Conservation (phyloP, 1,140 invertebrate genomes). For the Brachionus rubens region DNA sequence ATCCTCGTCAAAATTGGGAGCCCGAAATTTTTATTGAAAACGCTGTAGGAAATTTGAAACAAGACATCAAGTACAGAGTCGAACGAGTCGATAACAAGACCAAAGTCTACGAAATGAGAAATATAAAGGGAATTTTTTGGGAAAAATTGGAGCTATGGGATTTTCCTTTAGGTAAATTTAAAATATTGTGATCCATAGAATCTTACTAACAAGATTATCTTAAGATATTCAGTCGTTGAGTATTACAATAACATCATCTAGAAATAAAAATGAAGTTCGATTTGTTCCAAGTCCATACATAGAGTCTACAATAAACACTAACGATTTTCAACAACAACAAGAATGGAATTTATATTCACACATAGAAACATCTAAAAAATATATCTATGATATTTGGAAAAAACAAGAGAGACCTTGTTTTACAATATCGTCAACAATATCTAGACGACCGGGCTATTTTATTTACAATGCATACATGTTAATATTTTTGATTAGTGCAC, state of each 20-base stretch:
- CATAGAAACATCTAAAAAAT: slow-evolving; percentile 44
- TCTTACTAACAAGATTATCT: no score
- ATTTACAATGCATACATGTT: slow-evolving; percentile 45
- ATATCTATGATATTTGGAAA: slow-evolving; percentile 43
- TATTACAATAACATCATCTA: slow-evolving; percentile 42
- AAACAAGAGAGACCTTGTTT: slow-evolving; percentile 21
- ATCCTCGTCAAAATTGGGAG: slow-evolving; percentile 25
- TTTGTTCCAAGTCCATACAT: slow-evolving; percentile 6
- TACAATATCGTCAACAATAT: slow-evolving; percentile 43
- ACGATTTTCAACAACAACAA: slow-evolving; percentile 46
- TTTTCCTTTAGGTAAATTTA: slow-evolving; percentile 34
- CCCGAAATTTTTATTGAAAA: slow-evolving; percentile 44
- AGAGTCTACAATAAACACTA: slow-evolving; percentile 37
- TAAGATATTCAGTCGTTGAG: slow-evolving; percentile 45
- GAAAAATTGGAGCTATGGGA: slow-evolving; percentile 38
- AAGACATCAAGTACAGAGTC: slow-evolving; percentile 20
- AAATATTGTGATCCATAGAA: no score
- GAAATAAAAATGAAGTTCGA: slow-evolving; percentile 34
- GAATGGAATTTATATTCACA: slow-evolving; percentile 46
- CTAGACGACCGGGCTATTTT: slow-evolving; percentile 37
- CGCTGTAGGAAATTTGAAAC: slow-evolving; percentile 41
- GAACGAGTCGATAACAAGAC: slow-evolving; percentile 3
- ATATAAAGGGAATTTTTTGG: slow-evolving; percentile 46
- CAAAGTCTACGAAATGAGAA: slow-evolving; percentile 27
- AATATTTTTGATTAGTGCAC: slow-evolving; percentile 38